Conservation (phyloP, 2,797 vertebrate species). For the Pelodytes ibericus region DNA sequence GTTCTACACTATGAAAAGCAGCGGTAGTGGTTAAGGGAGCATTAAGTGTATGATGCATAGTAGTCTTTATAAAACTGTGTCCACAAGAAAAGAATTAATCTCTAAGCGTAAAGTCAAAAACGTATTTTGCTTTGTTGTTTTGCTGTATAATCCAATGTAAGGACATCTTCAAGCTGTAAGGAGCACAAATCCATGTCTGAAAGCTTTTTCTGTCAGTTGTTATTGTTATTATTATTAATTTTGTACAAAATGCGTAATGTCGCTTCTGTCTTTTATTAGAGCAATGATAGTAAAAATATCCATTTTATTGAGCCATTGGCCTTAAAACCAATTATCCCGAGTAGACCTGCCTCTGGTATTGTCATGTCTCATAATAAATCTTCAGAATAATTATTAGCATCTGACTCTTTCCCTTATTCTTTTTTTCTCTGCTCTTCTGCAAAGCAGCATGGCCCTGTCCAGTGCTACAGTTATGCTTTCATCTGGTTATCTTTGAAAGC, state of each 20-base stretch:
- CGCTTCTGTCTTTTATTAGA: background rate
- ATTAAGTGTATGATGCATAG: too few species aligned
- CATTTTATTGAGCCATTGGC: background rate
- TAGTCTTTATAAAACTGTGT: too few species aligned
- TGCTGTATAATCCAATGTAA: too few species aligned
- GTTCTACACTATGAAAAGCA: too few species aligned
- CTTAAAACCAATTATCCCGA: conserved; percentile 41
- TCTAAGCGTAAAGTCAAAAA: too few species aligned
- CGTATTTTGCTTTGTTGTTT: too few species aligned
- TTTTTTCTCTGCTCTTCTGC: conserved; percentile 52
- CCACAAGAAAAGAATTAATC: too few species aligned
- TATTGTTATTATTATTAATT: background rate
- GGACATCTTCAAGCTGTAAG: too few species aligned
- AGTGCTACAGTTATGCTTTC: conserved; percentile 89
- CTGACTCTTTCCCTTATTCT: conserved; percentile 35
- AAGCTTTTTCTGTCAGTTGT: background rate
- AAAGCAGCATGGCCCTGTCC: conserved; percentile 64
- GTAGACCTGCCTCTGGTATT: conserved; percentile 53
- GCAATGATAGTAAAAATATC: background rate
- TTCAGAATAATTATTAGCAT: conserved; percentile 65
- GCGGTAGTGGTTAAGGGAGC: too few species aligned
- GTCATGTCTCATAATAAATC: conserved; percentile 59
- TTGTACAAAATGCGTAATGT: background rate
- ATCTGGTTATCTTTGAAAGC: conserved; percentile 99
- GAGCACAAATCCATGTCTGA: background rate